Evolutionary conservation across 1,140 invertebrate genomes (phyloP), one percentile per base, ranked within the genome.

Genomic region (Latrodectus geometricus): DNA sequence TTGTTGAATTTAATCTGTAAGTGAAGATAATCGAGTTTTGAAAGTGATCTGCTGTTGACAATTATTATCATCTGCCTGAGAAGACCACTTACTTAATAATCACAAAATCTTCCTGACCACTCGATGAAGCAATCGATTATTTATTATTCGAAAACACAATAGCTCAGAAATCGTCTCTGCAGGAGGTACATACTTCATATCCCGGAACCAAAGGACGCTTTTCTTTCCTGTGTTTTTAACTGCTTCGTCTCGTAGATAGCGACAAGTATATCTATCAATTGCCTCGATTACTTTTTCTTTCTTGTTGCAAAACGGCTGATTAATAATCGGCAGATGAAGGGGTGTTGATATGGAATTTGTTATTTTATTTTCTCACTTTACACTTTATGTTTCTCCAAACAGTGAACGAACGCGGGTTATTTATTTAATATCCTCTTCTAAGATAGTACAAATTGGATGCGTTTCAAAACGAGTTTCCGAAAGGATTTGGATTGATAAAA

Each of bases 111-210:
- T 78, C 61, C 9, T 61, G n/a, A 68, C 61, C 48, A 66, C 23
- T 54, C 50, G 23, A 68, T 65, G 66, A 81, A 49, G 65, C 48
- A 81, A 81, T 23, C 79, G 69, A 81, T 81, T 81, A 81, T 81
- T 81, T 54, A 54, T 68, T 17, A 14, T 72, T 52, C 14, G 20
- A 81, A 81, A 11, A 72, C 50, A 56, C 66, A 68, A 81, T 68
- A 49, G 79, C 70, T 48, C 50, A 50, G 79, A 72, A 81, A 81
- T 81, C 79, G 9, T 35, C 79, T 54, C 79, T 56, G 79, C 79
- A 81, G 79, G 79, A 72, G 79, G 79, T 81, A 81, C 17, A 69
- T 21, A 56, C 50, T 79, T 72, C 68, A 52, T 72, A 72, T 81
- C 78, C 78, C 66, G 78, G 66, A 81, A 81, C 66, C 20, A 56